Evolutionary conservation across 1,140 invertebrate genomes (phyloP), one percentile per base, ranked within the genome.

Genomic region (Drosophila kikkawai): DNA sequence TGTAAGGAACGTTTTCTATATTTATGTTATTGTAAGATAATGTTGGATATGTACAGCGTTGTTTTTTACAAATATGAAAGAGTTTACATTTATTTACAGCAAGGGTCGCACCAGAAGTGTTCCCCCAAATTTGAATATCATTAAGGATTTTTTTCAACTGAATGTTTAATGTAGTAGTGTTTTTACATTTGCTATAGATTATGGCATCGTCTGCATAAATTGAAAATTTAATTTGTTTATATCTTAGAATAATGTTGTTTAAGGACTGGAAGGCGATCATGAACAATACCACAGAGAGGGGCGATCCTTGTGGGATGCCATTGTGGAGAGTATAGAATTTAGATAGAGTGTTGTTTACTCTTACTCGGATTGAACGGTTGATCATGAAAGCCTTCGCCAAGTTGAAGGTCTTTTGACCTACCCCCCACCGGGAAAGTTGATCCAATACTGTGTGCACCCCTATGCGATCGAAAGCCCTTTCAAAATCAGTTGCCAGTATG

Each of bases 401-500:
- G 13, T 41, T 51, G 26, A 51, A 32, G 58, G 59, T 50, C 19
- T 36, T 47, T 61, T 26, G 44, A 48, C 32, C 59, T 29, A 61
- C 9, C 44, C 15, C 11, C 15, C 32, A 57, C 39, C n/a, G 29
- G 32, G n/a, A 39, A 56, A 66, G 55, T 60, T 67, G 55, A 26
- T 60, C 45, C n/a, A 77, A 37, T 26, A 73, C 61, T 39, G 50
- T 48, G 15, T 48, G 45, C 22, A 26, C n/a, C n/a, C n/a, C n/a
- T n/a, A n/a, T n/a, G n/a, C n/a, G n/a, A n/a, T n/a, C n/a, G n/a
- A 32, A 71, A 29, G 15, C n/a, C n/a, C n/a, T n/a, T n/a, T 47
- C 45, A 45, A 78, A 74, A 69, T 69, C 70, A 32, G 50, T 59
- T 37, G 50, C 53, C 48, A 70, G 36, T 11, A 75, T 41, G 51